phyloP scores from a whole-genome alignment of 2,888 invertebrate species.

The Galerucella nymphaeae region DNA sequence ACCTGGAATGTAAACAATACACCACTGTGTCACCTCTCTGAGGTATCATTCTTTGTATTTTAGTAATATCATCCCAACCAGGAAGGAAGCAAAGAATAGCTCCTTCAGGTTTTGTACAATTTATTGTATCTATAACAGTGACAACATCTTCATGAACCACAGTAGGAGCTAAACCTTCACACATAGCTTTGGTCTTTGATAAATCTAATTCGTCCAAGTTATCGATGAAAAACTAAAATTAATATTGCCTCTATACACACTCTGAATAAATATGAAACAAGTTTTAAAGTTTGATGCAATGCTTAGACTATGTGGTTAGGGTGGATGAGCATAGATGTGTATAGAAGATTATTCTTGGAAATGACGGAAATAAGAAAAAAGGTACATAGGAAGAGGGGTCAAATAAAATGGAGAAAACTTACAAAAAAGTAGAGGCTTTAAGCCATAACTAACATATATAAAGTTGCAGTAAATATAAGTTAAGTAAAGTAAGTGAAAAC shows the following conservation, averaged over 20 bases:
- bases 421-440: too few relatives aligned
- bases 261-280: background rate
- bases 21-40: constrained; percentile 48
- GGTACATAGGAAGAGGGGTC: too few relatives aligned
- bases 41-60: constrained; percentile 63
- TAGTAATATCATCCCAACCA: constrained; percentile 78
- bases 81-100: constrained; percentile 81
- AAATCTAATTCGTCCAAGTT: constrained; percentile 60
- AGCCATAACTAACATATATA: too few relatives aligned
- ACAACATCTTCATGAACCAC: constrained; percentile 68
- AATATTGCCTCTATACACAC: background rate
- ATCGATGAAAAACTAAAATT: constrained; percentile 66
- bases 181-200: constrained; percentile 60
- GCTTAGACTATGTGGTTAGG: too few relatives aligned
- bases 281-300: too few relatives aligned
- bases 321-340: too few relatives aligned
- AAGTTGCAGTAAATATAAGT: too few relatives aligned
- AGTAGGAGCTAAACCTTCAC: constrained; percentile 60
- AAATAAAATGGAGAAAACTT: too few relatives aligned
- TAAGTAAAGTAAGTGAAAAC: background rate
- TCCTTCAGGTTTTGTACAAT: constrained; percentile 70
- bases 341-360: too few relatives aligned
- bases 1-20: constrained; percentile 51
- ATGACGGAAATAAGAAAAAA: too few relatives aligned
- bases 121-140: constrained; percentile 69